Evolutionary conservation across 2,113 vertebrate species (phyloP).

Genomic region (Proterorhinus semilunaris): DNA sequence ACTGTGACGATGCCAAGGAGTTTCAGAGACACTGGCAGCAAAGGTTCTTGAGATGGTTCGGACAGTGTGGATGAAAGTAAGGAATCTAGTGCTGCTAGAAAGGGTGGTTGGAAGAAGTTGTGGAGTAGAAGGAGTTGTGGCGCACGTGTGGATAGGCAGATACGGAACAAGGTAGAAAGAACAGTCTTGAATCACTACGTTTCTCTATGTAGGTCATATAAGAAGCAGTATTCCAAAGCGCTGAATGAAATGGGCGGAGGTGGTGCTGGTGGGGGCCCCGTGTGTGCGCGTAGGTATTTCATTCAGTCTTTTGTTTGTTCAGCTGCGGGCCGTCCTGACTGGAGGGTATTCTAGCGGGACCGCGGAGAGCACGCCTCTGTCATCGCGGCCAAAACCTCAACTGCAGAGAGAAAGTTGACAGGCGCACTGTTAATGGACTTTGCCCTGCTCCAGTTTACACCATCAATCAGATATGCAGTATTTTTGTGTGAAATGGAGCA

Average conservation of each 20-base stretch:
- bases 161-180: not conserved
- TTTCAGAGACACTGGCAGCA: no score
- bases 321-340: slow-evolving; percentile 48
- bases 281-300: slow-evolving; percentile 45
- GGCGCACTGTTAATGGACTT: slow-evolving; percentile 23
- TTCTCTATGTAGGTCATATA: not conserved
- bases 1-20: not conserved
- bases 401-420: slow-evolving; percentile 18
- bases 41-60: not conserved
- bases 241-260: slow-evolving; percentile 14
- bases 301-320: slow-evolving; percentile 61
- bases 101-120: not conserved
- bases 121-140: not conserved
- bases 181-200: not conserved
- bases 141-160: not conserved
- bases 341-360: slow-evolving; percentile 38
- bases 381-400: slow-evolving; percentile 21
- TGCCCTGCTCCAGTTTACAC: not conserved
- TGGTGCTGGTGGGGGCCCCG: slow-evolving; percentile 16
- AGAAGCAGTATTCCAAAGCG: not conserved
- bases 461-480: slow-evolving; percentile 4
- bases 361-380: slow-evolving; percentile 26
- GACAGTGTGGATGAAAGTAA: not conserved
- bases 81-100: not conserved
- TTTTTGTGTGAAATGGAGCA: not conserved